Evolutionary conservation across 1,140 invertebrate species (phyloP), one percentile per base, ranked within the genome.

Genomic region (Doryteuthis pealeii): DNA sequence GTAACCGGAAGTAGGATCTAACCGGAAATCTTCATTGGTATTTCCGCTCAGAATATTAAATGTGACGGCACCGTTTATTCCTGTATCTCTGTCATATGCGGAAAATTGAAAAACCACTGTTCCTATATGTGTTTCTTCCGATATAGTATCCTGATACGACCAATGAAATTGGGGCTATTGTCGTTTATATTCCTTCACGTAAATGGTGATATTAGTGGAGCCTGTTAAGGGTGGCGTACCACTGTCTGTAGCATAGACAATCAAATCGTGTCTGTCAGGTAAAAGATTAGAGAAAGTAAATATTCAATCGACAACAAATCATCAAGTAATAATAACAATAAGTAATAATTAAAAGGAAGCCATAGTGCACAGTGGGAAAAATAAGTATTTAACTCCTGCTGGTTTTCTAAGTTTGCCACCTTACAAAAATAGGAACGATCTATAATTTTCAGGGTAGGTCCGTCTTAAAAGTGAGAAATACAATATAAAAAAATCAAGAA

Each of bases 121-220:
- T 15, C 81, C 83, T 2, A 80, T 74, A 30, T 79, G 77, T n/a
- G 80, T 82, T 3, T 77, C 76, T 76, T 85, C 84, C 18, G 80
- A 76, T 14, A 85, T 80, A n/a, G 35, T 79, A 79, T 31, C 76
- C 77, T 58, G 80, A 80, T 35, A 82, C 8, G 83, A 67, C 82
- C 78, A 0, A 94, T 92, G 85, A 99, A 98, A 12, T 93, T 89
- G 0, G 97, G 97, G 0, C 94, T 93, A 87, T 98, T 97, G 85
- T 99, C 97, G 85, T 99, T 99, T 54, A 96, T 91, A 87, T 99
- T n/a, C 97, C 82, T 95, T 93, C 0, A 99, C 94, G 67, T 95
- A 94, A 8, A 99, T 93, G 2, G 95, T 97, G 0, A 99, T 94
- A 18, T 94, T 88, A 85, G 98, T 98, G 78, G 96, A 95, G 0